phyloP scores from a whole-genome alignment of 2,797 vertebrate species.

The Anniella stebbinsi region DNA sequence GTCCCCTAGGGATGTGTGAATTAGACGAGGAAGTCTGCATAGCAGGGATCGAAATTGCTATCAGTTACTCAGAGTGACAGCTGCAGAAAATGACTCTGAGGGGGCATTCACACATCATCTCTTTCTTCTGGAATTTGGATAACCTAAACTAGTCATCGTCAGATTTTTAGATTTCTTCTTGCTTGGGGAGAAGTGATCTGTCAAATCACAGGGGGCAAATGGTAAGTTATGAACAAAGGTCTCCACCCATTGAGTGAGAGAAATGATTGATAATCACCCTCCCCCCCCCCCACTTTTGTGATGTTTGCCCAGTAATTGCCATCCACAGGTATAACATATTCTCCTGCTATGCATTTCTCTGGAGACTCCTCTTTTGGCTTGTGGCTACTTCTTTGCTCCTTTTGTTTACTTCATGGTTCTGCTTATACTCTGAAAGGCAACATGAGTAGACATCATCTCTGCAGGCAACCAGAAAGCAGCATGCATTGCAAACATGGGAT shows the following conservation, averaged over 20 bases:
- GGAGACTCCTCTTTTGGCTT: background rate
- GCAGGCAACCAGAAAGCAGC: background rate
- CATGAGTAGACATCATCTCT: background rate
- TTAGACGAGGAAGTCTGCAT: background rate
- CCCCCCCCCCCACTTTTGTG: background rate
- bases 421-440: background rate
- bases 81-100: constrained; percentile 13
- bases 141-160: background rate
- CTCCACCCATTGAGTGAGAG: background rate
- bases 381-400: background rate
- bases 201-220: background rate
- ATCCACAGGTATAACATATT: background rate
- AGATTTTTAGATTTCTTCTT: background rate
- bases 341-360: background rate
- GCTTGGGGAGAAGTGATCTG: background rate
- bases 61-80: background rate
- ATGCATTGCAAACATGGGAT: background rate
- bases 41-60: background rate
- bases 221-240: background rate
- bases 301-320: background rate
- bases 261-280: no score
- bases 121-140: background rate
- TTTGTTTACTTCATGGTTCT: background rate
- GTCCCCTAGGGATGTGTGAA: background rate
- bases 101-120: background rate